Evolutionary conservation across 1,140 invertebrate species (phyloP), one percentile per base, ranked within the genome.

Genomic region (Brachionus asplanchnoidis): DNA sequence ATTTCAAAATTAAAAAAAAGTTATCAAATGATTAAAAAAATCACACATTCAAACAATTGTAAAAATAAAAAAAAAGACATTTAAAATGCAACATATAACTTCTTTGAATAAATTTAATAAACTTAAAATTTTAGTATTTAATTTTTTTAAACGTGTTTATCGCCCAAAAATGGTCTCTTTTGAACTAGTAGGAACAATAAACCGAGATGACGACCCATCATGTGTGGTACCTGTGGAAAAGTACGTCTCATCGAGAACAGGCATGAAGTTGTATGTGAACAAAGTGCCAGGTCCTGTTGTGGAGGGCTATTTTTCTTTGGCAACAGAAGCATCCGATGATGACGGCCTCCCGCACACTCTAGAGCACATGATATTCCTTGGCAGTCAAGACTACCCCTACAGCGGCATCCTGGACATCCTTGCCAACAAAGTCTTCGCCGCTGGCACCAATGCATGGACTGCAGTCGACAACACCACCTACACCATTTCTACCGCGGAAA

Each of bases 291-390:
- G 95, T 8, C 95, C 95, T 17, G 89, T 95, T 40, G 94, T 96
- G 1, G 93, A 94, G 88, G 94, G 95, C 85, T 95, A 94, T 88
- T 94, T 96, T 88, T 93, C 84, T 7, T 50, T 87, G 96, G 95
- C 93, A 20, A 97, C 95, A 12, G 95, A 97, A 91, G 94, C 95
- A 0, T 92, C 93, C 87, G 94, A 95, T 90, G 94, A 97, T 90
- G 95, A 97, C 92, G 95, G 95, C 3, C 88, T 97, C 50, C 95
- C 95, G 0, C 95, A 97, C 88, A 97, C 95, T 12, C 90, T 97
- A 88, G 95, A 97, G 88, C 95, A 97, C 90, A 91, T 97, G 7
- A 92, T 97, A 20, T 97, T 97, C 89, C 90, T 97, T 87, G 95
- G 95, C 1, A 95, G 94, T 87, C 93, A 96, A 88, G 91, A 93